Percentiles rank a stretch among this genome's conserved stretches.
phyloP scores from a whole-genome alignment of 2,888 invertebrate species.

The Xylota segnis region DNA sequence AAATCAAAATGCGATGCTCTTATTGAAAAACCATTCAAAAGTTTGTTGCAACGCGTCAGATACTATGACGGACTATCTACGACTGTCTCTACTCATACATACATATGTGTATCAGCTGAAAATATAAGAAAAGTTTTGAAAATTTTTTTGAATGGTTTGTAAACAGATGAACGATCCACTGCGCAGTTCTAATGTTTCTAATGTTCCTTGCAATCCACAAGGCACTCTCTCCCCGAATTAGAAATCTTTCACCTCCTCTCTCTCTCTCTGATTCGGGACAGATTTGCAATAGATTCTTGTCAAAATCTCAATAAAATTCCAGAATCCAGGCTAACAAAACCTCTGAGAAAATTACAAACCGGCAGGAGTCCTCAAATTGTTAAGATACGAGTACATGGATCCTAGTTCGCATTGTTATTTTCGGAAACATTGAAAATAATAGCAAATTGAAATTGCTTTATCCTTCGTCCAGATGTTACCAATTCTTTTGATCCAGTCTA shows the following conservation, averaged over 20 bases:
- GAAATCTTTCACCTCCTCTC: too few relatives aligned
- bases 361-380: slow-evolving; percentile 35
- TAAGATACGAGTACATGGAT: background rate
- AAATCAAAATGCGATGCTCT: too few relatives aligned
- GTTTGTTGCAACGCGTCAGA: too few relatives aligned
- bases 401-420: slow-evolving; percentile 29
- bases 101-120: too few relatives aligned
- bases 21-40: too few relatives aligned
- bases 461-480: slow-evolving; percentile 67
- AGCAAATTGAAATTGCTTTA: slow-evolving; percentile 73
- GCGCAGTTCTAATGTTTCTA: too few relatives aligned
- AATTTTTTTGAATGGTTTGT: too few relatives aligned
- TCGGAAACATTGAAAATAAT: slow-evolving; percentile 69
- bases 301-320: background rate
- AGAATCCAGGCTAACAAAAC: background rate
- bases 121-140: too few relatives aligned
- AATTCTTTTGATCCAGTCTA: slow-evolving; percentile 49
- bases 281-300: slow-evolving; percentile 1
- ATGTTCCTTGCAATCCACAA: too few relatives aligned
- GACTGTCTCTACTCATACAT: too few relatives aligned
- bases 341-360: slow-evolving; percentile 29
- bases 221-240: background rate
- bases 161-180: too few relatives aligned
- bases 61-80: too few relatives aligned
- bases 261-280: background rate